These are phyloP conservation scores for Campylorhamphus procurvoides DNA, from an alignment of 2,113 vertebrate species.

Conservation along the genomic window DNA sequence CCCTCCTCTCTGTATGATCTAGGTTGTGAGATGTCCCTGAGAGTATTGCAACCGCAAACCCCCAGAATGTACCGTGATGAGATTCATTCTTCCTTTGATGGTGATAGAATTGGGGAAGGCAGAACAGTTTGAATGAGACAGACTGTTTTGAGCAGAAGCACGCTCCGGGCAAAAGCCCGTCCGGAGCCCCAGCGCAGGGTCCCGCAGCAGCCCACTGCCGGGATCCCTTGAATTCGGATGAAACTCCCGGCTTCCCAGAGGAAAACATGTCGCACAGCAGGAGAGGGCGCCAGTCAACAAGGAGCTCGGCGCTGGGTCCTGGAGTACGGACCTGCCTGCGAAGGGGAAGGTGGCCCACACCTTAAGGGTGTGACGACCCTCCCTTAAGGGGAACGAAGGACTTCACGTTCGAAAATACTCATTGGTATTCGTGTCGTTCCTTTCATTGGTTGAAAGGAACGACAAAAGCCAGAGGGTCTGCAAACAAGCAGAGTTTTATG, in stretches of 20 bases:
- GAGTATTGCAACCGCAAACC: background rate
- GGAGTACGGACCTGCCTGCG: too few relatives aligned
- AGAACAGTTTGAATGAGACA: rapidly evolving
- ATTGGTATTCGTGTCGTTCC: background rate
- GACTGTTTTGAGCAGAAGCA: background rate
- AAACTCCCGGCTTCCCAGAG: background rate
- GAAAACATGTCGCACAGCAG: background rate
- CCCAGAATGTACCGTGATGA: rapidly evolving
- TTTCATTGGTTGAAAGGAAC: background rate
- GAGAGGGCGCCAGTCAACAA: constrained; percentile 12
- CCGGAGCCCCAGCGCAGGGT: background rate
- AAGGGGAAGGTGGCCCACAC: background rate
- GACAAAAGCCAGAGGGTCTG: background rate
- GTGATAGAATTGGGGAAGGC: background rate
- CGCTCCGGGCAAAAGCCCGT: background rate
- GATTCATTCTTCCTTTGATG: background rate
- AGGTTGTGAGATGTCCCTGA: background rate
- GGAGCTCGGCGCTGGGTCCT: background rate
- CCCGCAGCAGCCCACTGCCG: background rate
- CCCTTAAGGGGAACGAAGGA: background rate
- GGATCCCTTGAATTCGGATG: rapidly evolving
- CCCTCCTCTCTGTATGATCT: rapidly evolving
- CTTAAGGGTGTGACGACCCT: background rate
- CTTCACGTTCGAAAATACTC: background rate
- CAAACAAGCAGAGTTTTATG: background rate